Base-by-base conservation (phyloP, 2,113 vertebrate genomes). In the Ranitomeya imitator region DNA sequence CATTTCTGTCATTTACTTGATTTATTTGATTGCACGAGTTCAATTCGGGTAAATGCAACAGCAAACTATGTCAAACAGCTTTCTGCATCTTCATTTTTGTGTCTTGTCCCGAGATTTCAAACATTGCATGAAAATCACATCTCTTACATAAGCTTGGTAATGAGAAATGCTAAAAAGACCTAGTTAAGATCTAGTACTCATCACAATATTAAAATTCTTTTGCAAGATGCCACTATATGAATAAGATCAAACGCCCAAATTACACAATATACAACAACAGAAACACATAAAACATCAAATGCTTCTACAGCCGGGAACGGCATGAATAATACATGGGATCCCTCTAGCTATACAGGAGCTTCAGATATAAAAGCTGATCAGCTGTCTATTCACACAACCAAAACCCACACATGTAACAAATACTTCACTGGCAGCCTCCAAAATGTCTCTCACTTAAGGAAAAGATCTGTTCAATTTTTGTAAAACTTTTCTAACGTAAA, bases 321-420 rank as follows among this genome's bases (percentile, higher is more conserved):
- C 57, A 83, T 83, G 54, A 83, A 83, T 67, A 83, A 83, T 83
- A 67, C n/a, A 83, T 83, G 8, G 31, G 45, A 83, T 52, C 81
- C 81, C 81, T 83, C 19, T 7, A 67, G 81, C 81, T 83, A 83
- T 23, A 67, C 16, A 51, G 63, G 10, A 67, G 45, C 37, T 83
- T 67, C 31, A 65, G 67, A 69, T 60, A 52, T 63, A 63, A 67
- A 52, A 83, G 45, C 37, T 83, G 81, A 83, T 67, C 60, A 67
- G 81, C 21, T 83, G 31, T 52, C 60, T 83, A 83, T 52, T 69
- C 60, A 23, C 23, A 81, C 57, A 81, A 18, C 57, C 79, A 81
- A 60, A 81, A 81, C 57, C 23, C 55, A 60, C 26, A 61, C 57
- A 45, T 1, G 61, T 5, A 26, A 81, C 79, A 81, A 16, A 61